Evolutionary conservation across 1,140 invertebrate genomes (phyloP), one percentile per base, ranked within the genome.

Genomic region (Eulimnadia texana): DNA sequence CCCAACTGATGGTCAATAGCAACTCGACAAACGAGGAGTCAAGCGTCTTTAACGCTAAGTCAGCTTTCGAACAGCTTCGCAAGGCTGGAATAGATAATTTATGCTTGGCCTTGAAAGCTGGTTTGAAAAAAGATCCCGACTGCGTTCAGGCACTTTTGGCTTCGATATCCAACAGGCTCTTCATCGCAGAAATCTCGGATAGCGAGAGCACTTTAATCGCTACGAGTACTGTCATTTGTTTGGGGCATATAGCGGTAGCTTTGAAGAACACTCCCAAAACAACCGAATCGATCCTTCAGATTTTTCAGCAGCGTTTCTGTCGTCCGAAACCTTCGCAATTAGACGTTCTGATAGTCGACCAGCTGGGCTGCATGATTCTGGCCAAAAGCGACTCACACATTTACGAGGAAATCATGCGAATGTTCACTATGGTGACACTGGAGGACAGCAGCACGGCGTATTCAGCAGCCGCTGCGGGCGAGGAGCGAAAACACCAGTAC

Each of bases 51-150:
- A 53, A 74, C 77, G 73, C 78, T 19, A 76, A 80, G 67, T 74
- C 78, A 2, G 85, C 86, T 0, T 90, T 95, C 74, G 90, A 95
- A 71, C 88, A 88, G 61, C 67, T 84, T 16, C 74, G 94, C 53
- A 92, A 97, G 73, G 88, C 92, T 3, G 93, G 94, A 2, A 97
- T 98, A 66, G 89, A 93, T 70, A 98, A 98, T 73, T 77, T 98
- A 3, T 98, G 93, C 72, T 85, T 90, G 66, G 91, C 94, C 23
- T 68, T 99, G 29, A 85, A 92, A 71, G 86, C 94, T 1, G 90
- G 92, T 0, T 79, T 94, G 51, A 80, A 80, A 11, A 79, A 88
- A 1, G 93, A 98, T 74, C 82, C 84, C 33, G 86, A 92, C 68
- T 95, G 91, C 75, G 89, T 98, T 0, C 85, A 92, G 20, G 94